Evolutionary conservation across 2,797 vertebrate species (phyloP), one percentile per base, ranked within the genome.

Genomic region (Cygnus olor): DNA sequence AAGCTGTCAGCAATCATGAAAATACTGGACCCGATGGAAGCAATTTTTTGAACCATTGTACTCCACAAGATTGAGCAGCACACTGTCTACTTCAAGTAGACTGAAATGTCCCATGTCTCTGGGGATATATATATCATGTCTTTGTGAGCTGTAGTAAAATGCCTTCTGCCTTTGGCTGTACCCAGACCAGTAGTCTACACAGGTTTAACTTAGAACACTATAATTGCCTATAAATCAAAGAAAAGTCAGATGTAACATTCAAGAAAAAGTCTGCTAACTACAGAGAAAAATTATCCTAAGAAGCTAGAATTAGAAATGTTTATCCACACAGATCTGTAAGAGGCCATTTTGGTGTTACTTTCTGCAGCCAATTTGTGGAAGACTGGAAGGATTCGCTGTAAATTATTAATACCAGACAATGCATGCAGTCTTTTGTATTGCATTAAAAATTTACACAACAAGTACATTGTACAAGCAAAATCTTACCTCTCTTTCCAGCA

Each of bases 391-490:
- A 54, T 82, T 85, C 66, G 80, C 79, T 87, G 60, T 88, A 76
- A 74, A 91, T 92, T 78, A 83, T 92, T 93, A 88, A 88, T 49
- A 28, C 4, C 32, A 83, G 49, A 83, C 44, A 88, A 83, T 66
- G 28, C 17, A 88, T 68, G 88, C 73, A 44, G 24, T 74, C 61
- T 85, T 80, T 63, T 78, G 57, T 80, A 76, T 66, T 49, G 14
- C 69, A 91, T 94, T 89, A 96, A 95, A 94, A 83, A 93, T 89
- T 94, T 85, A 85, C 22, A 40, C 7, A 80, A 63, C 30, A 61
- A 80, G 25, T 38, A 80, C 44, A 80, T 9, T 40, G 17, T 56
- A 85, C 53, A 83, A 94, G 72, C 5, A 83, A 93, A 89, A 83
- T 53, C 27, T 87, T 77, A 58, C 30, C 53, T 94, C 17, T 2